A percentile compares a stretch with the other conserved stretches of the same genome.
Evolutionary conservation across 2,888 invertebrate genomes (phyloP).

Genomic region (Apamea crenata): DNA sequence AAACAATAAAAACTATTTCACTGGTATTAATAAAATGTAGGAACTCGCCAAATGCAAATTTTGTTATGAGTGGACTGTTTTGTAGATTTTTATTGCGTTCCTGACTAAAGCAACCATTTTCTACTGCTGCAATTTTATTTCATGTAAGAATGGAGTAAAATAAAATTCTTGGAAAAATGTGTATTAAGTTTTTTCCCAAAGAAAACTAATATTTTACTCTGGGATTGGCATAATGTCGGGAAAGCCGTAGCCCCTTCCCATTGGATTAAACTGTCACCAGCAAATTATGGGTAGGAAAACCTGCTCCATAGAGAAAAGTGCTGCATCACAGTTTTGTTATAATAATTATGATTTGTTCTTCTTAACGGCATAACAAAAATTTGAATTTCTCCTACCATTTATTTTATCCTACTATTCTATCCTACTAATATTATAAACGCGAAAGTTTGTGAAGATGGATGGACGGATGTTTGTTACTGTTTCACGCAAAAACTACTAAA

Average conservation of each 20-base stretch:
- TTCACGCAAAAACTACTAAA: neutral
- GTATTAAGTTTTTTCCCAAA: neutral
- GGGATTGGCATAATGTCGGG: neutral
- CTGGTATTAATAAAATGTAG: conserved; percentile 53
- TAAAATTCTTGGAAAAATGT: neutral
- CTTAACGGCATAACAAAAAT: neutral
- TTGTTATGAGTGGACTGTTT: conserved; percentile 61
- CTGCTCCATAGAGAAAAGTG: neutral
- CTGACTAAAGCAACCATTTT: neutral
- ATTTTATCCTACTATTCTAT: neutral
- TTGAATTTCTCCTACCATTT: neutral
- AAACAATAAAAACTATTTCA: conserved; percentile 54
- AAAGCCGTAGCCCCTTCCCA: neutral
- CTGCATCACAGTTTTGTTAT: conserved; percentile 1
- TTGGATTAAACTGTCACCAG: neutral
- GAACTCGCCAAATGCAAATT: conserved; percentile 50
- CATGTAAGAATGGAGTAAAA: neutral
- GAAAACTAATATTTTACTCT: neutral
- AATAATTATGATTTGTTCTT: neutral
- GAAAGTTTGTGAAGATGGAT: neutral
- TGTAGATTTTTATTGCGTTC: conserved; percentile 40
- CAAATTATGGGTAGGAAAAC: neutral
- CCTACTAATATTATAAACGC: neutral
- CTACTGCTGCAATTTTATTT: conserved; percentile 5
- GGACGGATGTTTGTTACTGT: neutral